Percentiles rank a stretch among this genome's conserved stretches.
Conservation (phyloP, 2,797 vertebrate genomes). For the Schizopygopsis pylzovi region DNA sequence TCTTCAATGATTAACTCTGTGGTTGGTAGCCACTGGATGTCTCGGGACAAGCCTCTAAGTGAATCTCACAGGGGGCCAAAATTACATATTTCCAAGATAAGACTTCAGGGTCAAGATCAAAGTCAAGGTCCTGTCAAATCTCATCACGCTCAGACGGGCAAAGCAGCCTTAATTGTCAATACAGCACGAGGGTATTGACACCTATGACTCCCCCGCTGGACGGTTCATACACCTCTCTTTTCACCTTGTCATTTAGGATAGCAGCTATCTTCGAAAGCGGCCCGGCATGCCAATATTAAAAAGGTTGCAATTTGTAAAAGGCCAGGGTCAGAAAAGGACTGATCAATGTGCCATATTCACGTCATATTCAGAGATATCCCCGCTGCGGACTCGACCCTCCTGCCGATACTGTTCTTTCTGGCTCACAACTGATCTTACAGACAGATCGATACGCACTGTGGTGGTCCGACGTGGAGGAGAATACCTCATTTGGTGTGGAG, state of each 20-base stretch:
- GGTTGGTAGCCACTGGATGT: constrained; percentile 52
- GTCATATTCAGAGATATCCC: constrained; percentile 57
- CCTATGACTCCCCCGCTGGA: constrained; percentile 68
- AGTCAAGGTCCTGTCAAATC: constrained; percentile 74
- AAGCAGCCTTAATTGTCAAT: constrained; percentile 76
- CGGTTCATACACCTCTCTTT: constrained; percentile 50
- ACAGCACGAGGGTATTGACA: constrained; percentile 75
- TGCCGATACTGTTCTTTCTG: constrained; percentile 72
- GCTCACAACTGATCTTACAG: constrained; percentile 59
- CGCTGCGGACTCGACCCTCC: constrained; percentile 66
- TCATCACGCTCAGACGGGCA: constrained; percentile 68
- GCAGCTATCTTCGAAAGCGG: constrained; percentile 60
- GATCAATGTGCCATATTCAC: constrained; percentile 73
- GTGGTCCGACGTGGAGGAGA: constrained; percentile 37
- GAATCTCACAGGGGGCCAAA: constrained; percentile 60
- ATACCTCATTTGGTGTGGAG: constrained; percentile 9
- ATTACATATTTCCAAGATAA: constrained; percentile 73
- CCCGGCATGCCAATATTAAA: constrained; percentile 73
- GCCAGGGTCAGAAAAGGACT: constrained; percentile 69
- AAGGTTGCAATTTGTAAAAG: constrained; percentile 79
- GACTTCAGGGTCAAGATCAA: constrained; percentile 72
- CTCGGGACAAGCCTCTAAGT: constrained; percentile 55
- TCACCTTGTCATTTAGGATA: constrained; percentile 61
- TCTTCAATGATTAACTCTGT: constrained; percentile 16
- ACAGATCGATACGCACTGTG: constrained; percentile 39